These are phyloP conservation scores for Prostheceraeus crozeri DNA, from an alignment of 2,888 invertebrate genomes.

Conservation along the genomic window DNA sequence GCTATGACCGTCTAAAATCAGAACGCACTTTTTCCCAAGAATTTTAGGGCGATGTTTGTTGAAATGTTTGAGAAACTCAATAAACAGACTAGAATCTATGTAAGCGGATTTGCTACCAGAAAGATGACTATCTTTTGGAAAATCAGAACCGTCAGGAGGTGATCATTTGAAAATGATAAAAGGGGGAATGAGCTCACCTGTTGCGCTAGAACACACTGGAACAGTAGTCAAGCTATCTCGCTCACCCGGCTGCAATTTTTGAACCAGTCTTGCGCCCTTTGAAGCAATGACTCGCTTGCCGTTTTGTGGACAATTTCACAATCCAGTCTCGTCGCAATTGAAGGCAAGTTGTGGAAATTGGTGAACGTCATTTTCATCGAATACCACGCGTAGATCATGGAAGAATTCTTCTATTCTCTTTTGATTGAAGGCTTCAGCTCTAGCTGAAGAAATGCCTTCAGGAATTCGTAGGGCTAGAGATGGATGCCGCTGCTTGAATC, in stretches of 20 bases:
- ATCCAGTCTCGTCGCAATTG: slow-evolving; percentile 30
- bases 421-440: slow-evolving; percentile 23
- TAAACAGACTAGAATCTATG: slow-evolving; percentile 13
- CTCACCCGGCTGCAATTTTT: slow-evolving; percentile 21
- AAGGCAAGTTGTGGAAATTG: slow-evolving; percentile 13
- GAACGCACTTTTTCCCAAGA: slow-evolving; percentile 7
- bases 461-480: not conserved
- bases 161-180: slow-evolving; percentile 17
- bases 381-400: slow-evolving; percentile 9
- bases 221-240: slow-evolving; percentile 6
- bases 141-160: not conserved
- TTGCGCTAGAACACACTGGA: slow-evolving; percentile 11
- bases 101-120: slow-evolving; percentile 19
- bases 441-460: slow-evolving; percentile 23
- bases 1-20: too few species aligned
- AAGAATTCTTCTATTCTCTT: slow-evolving; percentile 9
- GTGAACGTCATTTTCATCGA: slow-evolving; percentile 5
- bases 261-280: slow-evolving; percentile 15
- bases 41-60: slow-evolving; percentile 12
- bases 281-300: slow-evolving; percentile 6
- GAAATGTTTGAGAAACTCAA: slow-evolving; percentile 17
- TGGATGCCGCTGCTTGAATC: not conserved
- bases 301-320: slow-evolving; percentile 8
- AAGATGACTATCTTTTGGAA: not conserved
- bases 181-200: slow-evolving; percentile 20